Percentiles rank a stretch among this genome's conserved stretches.
Evolutionary conservation across 2,797 vertebrate genomes (phyloP).

Genomic region (Setipinna tenuifilis): DNA sequence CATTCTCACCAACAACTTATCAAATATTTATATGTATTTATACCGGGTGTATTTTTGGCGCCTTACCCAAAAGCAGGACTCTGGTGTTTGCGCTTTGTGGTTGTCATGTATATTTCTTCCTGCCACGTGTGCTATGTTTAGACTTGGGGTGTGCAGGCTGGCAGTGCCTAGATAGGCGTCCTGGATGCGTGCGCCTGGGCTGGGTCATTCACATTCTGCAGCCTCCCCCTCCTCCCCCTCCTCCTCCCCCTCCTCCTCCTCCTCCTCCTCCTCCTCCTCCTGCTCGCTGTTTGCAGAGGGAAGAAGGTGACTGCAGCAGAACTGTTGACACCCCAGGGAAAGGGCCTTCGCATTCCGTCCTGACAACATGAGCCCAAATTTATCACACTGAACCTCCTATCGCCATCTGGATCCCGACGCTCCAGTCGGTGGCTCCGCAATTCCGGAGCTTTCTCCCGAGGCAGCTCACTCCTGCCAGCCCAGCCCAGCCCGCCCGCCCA

Average conservation of each 20-base stretch:
- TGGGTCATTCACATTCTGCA: conserved; percentile 6
- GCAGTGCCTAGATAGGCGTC: neutral
- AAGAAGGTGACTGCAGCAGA: conserved; percentile 48
- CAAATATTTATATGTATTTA: conserved; percentile 24
- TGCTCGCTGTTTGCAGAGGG: neutral
- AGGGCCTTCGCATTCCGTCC: neutral
- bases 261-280: neutral
- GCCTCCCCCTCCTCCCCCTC: neutral
- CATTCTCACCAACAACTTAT: conserved; percentile 6
- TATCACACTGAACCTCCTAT: conserved; percentile 26
- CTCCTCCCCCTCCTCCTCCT: neutral
- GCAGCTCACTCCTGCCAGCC: neutral
- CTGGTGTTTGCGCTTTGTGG: conserved; percentile 10
- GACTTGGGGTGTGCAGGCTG: neutral
- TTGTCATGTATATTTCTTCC: conserved; percentile 25
- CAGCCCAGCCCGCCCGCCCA: neutral
- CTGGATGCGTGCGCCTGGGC: neutral
- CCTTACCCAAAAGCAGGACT: neutral
- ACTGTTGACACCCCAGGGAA: conserved; percentile 15
- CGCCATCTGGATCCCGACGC: neutral
- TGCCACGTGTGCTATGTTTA: conserved; percentile 11
- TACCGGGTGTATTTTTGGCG: conserved; percentile 14
- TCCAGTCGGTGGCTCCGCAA: neutral
- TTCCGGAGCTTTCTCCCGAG: conserved; percentile 19
- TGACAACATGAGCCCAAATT: conserved; percentile 31